Percentiles rank a stretch among this genome's conserved stretches.
Conservation (phyloP, 2,888 invertebrate species). For the Netelia fuscicornis region DNA sequence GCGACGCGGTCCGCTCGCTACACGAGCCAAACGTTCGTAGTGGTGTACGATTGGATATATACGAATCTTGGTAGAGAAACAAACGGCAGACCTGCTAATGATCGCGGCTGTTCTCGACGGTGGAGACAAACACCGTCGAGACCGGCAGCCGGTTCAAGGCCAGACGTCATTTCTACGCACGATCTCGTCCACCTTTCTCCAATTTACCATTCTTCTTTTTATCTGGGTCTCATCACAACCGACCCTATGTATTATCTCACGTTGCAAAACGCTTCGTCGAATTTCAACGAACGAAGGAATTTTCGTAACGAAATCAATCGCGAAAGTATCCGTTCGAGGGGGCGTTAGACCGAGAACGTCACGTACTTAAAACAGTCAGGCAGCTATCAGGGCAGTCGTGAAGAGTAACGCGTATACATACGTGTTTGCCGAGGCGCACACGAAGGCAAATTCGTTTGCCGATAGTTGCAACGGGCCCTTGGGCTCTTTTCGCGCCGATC, state of each 20-base stretch:
- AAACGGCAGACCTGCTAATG: slow-evolving; percentile 43
- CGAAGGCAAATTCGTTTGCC: slow-evolving; percentile 32
- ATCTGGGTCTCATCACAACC: background rate
- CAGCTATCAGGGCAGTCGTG: slow-evolving; percentile 21
- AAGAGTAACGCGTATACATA: slow-evolving; percentile 39
- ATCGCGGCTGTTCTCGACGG: slow-evolving; percentile 27
- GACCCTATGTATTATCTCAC: background rate
- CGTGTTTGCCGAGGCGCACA: background rate
- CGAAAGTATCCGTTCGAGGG: slow-evolving; percentile 13
- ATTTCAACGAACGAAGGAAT: slow-evolving; percentile 1
- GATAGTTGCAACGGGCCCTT: slow-evolving; percentile 60
- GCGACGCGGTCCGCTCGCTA: slow-evolving; percentile 21
- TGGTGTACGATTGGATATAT: background rate
- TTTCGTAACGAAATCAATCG: slow-evolving; percentile 9
- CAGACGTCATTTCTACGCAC: slow-evolving; percentile 13
- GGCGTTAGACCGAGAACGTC: slow-evolving; percentile 37
- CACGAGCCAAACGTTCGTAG: slow-evolving; percentile 24
- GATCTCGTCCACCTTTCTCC: slow-evolving; percentile 10
- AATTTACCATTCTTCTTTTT: background rate
- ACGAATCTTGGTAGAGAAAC: slow-evolving; percentile 20
- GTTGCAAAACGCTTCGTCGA: background rate
- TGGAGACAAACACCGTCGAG: slow-evolving; percentile 15
- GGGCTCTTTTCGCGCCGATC: slow-evolving; percentile 57
- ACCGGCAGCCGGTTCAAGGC: slow-evolving; percentile 29
- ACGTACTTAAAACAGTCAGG: slow-evolving; percentile 41